Evolutionary conservation across 2,113 vertebrate genomes (phyloP).

Genomic region (Poecile atricapillus): DNA sequence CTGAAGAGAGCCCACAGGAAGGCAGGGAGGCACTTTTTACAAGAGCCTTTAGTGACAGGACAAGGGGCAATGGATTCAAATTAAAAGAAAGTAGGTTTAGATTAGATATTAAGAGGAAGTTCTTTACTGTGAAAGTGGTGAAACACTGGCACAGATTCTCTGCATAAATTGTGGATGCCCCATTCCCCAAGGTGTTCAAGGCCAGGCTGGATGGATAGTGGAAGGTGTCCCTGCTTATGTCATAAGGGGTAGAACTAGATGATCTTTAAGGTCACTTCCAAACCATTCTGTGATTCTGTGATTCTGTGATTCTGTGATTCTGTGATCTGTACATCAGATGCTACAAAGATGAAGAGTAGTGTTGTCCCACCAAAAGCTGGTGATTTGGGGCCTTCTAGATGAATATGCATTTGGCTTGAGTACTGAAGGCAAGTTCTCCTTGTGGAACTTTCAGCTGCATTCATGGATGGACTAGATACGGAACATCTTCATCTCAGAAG

Average conservation of each 20-base stretch:
- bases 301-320: neutral
- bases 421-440: neutral
- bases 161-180: neutral
- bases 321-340: neutral
- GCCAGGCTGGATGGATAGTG: neutral
- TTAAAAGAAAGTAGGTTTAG: neutral
- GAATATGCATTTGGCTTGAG: neutral
- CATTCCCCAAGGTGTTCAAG: accelerated
- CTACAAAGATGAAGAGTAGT: neutral
- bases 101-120: neutral
- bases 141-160: neutral
- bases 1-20: neutral
- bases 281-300: neutral
- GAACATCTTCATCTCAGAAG: neutral
- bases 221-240: neutral
- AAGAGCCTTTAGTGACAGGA: neutral
- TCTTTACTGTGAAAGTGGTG: neutral
- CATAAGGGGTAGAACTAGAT: neutral
- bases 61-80: neutral
- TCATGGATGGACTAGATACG: neutral
- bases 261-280: accelerated
- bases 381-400: neutral
- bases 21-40: neutral
- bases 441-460: neutral
- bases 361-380: neutral